Percentiles rank a stretch among this genome's conserved stretches.
These are phyloP conservation scores for Diadromus collaris DNA, from an alignment of 2,888 invertebrate genomes.

Conservation along the genomic window DNA sequence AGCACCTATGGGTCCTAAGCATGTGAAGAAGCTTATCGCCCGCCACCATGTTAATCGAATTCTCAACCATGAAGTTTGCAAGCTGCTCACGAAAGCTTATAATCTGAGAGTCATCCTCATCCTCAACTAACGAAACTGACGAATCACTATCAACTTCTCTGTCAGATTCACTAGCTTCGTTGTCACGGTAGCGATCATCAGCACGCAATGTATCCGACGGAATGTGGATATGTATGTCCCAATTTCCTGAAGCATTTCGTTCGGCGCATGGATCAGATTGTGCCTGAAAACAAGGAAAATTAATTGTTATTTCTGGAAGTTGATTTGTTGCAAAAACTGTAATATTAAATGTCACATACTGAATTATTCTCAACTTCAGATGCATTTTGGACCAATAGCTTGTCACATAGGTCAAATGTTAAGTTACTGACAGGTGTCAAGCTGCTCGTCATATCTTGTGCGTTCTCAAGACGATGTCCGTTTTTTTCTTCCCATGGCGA, in stretches of 20 bases:
- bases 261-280: background rate
- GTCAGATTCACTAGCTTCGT: background rate
- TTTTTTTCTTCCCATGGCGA: constrained; percentile 10
- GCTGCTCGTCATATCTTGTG: background rate
- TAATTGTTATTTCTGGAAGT: background rate
- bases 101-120: background rate
- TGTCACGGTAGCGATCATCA: background rate
- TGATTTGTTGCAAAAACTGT: background rate
- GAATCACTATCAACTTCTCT: constrained; percentile 1
- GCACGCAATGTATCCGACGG: background rate
- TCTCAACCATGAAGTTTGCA: constrained; percentile 15
- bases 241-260: background rate
- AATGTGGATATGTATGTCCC: background rate
- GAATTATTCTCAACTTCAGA: background rate
- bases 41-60: background rate
- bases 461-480: background rate
- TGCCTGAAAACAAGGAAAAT: constrained; percentile 9
- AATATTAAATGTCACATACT: background rate
- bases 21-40: constrained; percentile 17
- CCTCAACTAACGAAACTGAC: constrained; percentile 4
- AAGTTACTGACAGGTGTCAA: background rate
- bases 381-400: background rate
- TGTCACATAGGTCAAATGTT: background rate
- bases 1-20: constrained; percentile 21
- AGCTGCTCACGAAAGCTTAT: constrained; percentile 29